Conservation (phyloP, 1,140 invertebrate species). For the Pseudoatta argentina region DNA sequence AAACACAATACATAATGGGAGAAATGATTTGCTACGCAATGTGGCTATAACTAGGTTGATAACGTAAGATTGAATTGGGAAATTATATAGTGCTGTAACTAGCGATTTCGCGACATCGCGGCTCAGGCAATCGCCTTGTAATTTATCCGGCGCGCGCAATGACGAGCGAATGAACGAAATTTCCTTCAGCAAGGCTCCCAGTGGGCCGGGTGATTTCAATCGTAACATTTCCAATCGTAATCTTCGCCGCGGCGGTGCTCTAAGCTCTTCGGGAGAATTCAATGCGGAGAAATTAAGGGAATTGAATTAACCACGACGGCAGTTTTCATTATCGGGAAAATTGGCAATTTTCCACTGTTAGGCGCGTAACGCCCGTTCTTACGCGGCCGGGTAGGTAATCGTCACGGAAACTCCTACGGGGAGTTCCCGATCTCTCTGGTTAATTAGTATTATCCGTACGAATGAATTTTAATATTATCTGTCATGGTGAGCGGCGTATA, state of each 20-base stretch:
- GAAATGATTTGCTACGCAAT: slow-evolving; percentile 45
- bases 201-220: slow-evolving; percentile 59
- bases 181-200: slow-evolving; percentile 43
- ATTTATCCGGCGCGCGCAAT: slow-evolving; percentile 58
- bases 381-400: slow-evolving; percentile 76
- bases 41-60: background rate
- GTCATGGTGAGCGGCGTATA: slow-evolving; percentile 58
- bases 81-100: slow-evolving; percentile 53
- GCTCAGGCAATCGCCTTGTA: slow-evolving; percentile 59
- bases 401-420: slow-evolving; percentile 76
- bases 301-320: slow-evolving; percentile 84
- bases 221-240: slow-evolving; percentile 68
- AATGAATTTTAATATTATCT: slow-evolving; percentile 70
- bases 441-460: slow-evolving; percentile 77
- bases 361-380: slow-evolving; percentile 80
- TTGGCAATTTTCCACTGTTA: slow-evolving; percentile 85
- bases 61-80: slow-evolving; percentile 61
- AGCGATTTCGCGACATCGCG: slow-evolving; percentile 60
- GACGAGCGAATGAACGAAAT: slow-evolving; percentile 52
- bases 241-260: slow-evolving; percentile 61
- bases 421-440: slow-evolving; percentile 75
- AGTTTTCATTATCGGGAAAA: slow-evolving; percentile 86
- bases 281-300: slow-evolving; percentile 83
- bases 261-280: slow-evolving; percentile 73
- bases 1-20: slow-evolving; percentile 34